phyloP scores from a whole-genome alignment of 2,113 vertebrate species.

The Pampusana beccarii region DNA sequence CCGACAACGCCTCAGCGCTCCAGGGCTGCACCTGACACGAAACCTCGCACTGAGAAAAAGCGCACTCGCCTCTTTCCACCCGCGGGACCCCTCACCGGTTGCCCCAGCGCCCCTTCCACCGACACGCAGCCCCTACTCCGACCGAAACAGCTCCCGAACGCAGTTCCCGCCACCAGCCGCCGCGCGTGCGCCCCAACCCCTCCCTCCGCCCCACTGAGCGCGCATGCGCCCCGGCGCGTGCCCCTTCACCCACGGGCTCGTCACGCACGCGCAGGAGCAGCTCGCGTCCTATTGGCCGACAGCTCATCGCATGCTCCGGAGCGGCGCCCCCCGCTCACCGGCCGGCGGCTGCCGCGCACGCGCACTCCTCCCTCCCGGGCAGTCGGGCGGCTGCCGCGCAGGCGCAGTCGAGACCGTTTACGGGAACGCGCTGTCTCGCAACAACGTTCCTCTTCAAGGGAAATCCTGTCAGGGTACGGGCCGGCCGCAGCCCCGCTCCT shows the following conservation, averaged over 20 bases:
- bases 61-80: rapidly evolving
- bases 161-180: rapidly evolving
- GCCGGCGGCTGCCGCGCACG: neutral
- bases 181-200: rapidly evolving
- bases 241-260: rapidly evolving
- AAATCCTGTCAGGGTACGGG: conserved; percentile 54
- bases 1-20: neutral
- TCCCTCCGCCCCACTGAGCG: rapidly evolving
- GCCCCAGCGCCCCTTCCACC: rapidly evolving
- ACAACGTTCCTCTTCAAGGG: neutral
- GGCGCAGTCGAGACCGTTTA: neutral
- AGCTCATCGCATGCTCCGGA: rapidly evolving
- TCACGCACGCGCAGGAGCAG: neutral
- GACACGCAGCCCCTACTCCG: rapidly evolving
- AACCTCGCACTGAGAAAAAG: neutral
- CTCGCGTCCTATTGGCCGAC: neutral
- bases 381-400: neutral
- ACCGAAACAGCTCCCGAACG: rapidly evolving
- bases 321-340: rapidly evolving
- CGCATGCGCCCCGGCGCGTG: neutral
- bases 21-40: too few species aligned
- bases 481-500: neutral
- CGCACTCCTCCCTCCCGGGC: neutral
- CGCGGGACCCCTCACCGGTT: neutral
- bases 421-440: neutral